Base-by-base conservation (phyloP, 2,797 vertebrate genomes). In the Poeciliopsis turneri region DNA sequence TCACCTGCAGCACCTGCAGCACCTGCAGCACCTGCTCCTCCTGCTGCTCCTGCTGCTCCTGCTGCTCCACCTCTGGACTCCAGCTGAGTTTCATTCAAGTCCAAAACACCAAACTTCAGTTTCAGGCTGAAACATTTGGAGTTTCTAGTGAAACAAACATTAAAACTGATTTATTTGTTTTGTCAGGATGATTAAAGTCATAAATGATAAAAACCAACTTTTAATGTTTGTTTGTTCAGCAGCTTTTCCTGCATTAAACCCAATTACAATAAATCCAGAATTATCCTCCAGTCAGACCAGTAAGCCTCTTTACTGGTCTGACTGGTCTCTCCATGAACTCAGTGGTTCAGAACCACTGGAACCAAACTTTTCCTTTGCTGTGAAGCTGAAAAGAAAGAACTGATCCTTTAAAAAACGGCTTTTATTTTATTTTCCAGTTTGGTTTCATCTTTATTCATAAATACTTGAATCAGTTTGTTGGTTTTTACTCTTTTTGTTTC, bases 21-120 rank as follows among this genome's bases (percentile, higher is more conserved):
- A 36, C 36, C 36, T 36, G 88, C 76, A 84, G 18, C 83, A 78
- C 43, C 83, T 78, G 39, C 39, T 8, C 7, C 39, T 1, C 39
- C 39, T 39, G 39, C 39, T 39, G 0, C 39, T 1, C 43, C 83
- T 78, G 88, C 76, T 87, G 15, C 83, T 77, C 88, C 86, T 83
- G 88, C 81, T 80, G 1, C 9, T 36, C 51, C 77, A 72, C 77
- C 64, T 79, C 45, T 13, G 47, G 39, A 41, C 46, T 72, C 18
- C 36, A 55, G 23, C 33, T 51, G 45, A 53, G 46, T 55, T 41
- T 73, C 30, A 69, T 43, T 43, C 39, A 43, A 1, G 12, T 1
- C 25, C 20, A 13, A 43, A 68, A 68, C 11, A 39, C 10, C 64
- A 43, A 8, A 20, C 20, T 43, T 69, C 13, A 25, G 36, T 41